Evolutionary conservation across 2,888 invertebrate species (phyloP), one percentile per base, ranked within the genome.

Genomic region (Zeuzera pyrina): DNA sequence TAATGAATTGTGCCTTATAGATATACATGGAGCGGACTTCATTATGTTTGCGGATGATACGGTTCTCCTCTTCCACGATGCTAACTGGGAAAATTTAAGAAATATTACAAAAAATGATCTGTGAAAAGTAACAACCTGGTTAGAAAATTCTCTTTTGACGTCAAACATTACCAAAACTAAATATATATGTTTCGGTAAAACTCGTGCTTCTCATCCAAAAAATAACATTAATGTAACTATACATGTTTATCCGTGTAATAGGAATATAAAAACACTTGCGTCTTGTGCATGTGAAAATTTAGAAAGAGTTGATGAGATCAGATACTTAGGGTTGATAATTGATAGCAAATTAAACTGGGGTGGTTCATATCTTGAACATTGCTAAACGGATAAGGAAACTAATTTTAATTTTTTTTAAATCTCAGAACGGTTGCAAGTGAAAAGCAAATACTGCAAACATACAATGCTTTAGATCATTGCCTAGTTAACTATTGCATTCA

Each of bases 31-130:
- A 1, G 26, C 16, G n/a, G 21, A 29, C 1, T 13, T 26, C 1
- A 2, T 32, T 2, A 32, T 25, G 21, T 35, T 30, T 26, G 35
- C 38, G 1, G 38, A 38, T 13, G 38, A 38, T 12, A 38, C 38
- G 3, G 35, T 27, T 3, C 19, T 36, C 7, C 3, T 36, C 7
- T 31, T 36, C 10, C 36, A 36, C n/a, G 30, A n/a, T 3, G 15
- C 4, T 3, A 21, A 22, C 2, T 33, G 33, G 33, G 10, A 29
- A 2, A 8, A 8, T 3, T 16, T 25, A 2, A 3, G 4, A 12
- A 6, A n/a, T n/a, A 5, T 14, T 2, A 13, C 25, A 0, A 23
- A 25, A 19, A 5, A 2, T 8, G 35, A 31, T 6, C 11, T 35
- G 7, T 7, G 15, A 2, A 10, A 5, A 2, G 13, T 31, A 7